Percentiles rank a stretch among this genome's conserved stretches.
Evolutionary conservation across 1,140 invertebrate species (phyloP).

Genomic region (Cyphomyrmex costatus): DNA sequence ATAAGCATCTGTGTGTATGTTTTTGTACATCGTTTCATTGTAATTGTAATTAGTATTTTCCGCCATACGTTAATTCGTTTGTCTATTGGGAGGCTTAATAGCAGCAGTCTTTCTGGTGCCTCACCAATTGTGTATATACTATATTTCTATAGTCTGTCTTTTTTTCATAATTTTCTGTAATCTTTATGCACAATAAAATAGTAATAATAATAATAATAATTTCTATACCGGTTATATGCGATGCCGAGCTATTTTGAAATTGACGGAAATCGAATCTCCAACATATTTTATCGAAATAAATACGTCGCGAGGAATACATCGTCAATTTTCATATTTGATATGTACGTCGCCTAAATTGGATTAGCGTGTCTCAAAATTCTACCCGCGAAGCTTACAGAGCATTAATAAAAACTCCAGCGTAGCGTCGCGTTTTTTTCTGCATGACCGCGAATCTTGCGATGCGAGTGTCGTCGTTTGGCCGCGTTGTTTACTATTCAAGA

Average conservation of each 20-base stretch:
- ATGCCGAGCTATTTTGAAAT: slow-evolving; percentile 37
- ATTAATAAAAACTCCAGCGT: neutral
- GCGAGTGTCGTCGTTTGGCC: slow-evolving; percentile 30
- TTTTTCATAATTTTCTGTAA: too few relatives aligned
- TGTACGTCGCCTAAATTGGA: slow-evolving; percentile 24
- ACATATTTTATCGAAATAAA: slow-evolving; percentile 55
- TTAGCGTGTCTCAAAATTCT: slow-evolving; percentile 24
- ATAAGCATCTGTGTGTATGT: too few relatives aligned
- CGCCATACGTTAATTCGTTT: too few relatives aligned
- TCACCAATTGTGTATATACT: too few relatives aligned
- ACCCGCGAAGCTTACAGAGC: neutral
- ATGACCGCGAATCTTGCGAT: slow-evolving; percentile 55
- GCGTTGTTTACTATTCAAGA: slow-evolving; percentile 61
- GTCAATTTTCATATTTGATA: slow-evolving; percentile 47
- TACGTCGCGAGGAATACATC: slow-evolving; percentile 19
- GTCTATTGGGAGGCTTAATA: too few relatives aligned
- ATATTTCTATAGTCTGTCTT: too few relatives aligned
- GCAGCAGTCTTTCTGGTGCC: too few relatives aligned
- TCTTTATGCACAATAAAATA: too few relatives aligned
- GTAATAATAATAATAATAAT: too few relatives aligned
- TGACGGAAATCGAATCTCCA: slow-evolving; percentile 49
- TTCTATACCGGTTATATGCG: slow-evolving; percentile 37
- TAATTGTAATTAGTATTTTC: too few relatives aligned
- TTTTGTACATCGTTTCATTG: too few relatives aligned
- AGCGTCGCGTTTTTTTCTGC: slow-evolving; percentile 9